These are phyloP conservation scores for Mobula birostris DNA, from an alignment of 2,113 vertebrate genomes.

Conservation along the genomic window DNA sequence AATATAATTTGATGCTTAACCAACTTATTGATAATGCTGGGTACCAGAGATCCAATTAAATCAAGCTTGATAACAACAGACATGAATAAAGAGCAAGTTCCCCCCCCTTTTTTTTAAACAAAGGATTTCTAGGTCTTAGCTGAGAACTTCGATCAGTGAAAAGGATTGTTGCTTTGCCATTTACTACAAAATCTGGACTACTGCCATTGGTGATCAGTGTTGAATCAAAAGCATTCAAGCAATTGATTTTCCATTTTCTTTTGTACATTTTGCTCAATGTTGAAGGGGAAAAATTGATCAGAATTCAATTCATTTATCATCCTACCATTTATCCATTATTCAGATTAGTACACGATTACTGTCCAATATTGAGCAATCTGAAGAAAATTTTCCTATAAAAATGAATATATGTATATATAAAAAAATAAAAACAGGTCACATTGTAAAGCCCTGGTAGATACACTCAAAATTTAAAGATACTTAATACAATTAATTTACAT, in stretches of 20 bases:
- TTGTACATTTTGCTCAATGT: neutral
- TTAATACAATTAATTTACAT: constrained; percentile 1
- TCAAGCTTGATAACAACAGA: no score
- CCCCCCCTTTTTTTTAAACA: no score
- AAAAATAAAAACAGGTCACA: neutral
- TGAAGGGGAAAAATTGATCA: no score
- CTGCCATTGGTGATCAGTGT: no score
- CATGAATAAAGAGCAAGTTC: no score
- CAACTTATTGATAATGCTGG: no score
- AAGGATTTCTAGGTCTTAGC: no score
- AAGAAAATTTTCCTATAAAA: neutral
- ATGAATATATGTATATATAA: neutral
- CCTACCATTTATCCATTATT: neutral
- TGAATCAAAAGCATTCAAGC: neutral
- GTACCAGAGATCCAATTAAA: no score
- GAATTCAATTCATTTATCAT: neutral
- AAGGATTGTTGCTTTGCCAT: no score
- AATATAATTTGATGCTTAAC: no score
- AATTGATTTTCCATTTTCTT: neutral
- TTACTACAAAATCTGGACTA: no score
- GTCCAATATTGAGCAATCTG: neutral
- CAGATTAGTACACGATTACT: neutral
- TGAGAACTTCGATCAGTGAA: no score
- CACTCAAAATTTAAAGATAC: neutral
- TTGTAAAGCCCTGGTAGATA: neutral